Percentiles rank a stretch among this genome's conserved stretches.
phyloP scores from a whole-genome alignment of 2,888 invertebrate genomes.

The Prosapia bicincta region DNA sequence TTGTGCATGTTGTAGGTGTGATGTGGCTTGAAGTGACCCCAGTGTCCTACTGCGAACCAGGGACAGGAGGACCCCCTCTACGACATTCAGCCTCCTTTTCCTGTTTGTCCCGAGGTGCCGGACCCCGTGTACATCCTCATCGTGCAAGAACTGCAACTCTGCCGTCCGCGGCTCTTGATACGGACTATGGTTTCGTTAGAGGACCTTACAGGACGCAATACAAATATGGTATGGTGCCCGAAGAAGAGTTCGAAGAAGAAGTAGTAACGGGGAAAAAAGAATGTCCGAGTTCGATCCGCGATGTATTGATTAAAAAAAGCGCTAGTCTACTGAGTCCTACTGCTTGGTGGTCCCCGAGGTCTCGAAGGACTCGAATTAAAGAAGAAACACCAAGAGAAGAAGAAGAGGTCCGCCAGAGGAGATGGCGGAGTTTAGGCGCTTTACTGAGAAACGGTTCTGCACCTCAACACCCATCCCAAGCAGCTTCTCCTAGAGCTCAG shows the following conservation, averaged over 20 bases:
- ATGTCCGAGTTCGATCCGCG: constrained; percentile 27
- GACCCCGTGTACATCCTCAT: constrained; percentile 41
- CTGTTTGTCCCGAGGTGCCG: constrained; percentile 47
- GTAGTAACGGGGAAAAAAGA: constrained; percentile 23
- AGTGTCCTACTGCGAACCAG: constrained; percentile 23
- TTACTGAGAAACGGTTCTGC: constrained; percentile 45
- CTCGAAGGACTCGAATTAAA: constrained; percentile 39
- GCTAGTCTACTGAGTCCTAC: constrained; percentile 40
- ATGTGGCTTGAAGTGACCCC: constrained; percentile 35
- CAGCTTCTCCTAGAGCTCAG: constrained; percentile 47
- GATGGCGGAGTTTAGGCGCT: constrained; percentile 50
- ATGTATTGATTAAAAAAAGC: constrained; percentile 40
- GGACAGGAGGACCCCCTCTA: constrained; percentile 45
- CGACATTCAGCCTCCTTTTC: constrained; percentile 51
- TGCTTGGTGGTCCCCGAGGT: constrained; percentile 40
- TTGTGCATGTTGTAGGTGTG: constrained; percentile 19
- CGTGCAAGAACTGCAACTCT: constrained; percentile 48
- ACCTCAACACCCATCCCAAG: constrained; percentile 34
- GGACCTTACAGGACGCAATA: constrained; percentile 40
- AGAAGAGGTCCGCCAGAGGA: constrained; percentile 45
- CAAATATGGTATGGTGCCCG: constrained; percentile 32
- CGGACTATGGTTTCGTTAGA: constrained; percentile 44
- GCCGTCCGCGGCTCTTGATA: constrained; percentile 40
- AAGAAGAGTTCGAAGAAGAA: constrained; percentile 35
- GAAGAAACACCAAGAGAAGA: constrained; percentile 36